phyloP scores from a whole-genome alignment of 2,888 invertebrate species.

The Ceramica pisi region DNA sequence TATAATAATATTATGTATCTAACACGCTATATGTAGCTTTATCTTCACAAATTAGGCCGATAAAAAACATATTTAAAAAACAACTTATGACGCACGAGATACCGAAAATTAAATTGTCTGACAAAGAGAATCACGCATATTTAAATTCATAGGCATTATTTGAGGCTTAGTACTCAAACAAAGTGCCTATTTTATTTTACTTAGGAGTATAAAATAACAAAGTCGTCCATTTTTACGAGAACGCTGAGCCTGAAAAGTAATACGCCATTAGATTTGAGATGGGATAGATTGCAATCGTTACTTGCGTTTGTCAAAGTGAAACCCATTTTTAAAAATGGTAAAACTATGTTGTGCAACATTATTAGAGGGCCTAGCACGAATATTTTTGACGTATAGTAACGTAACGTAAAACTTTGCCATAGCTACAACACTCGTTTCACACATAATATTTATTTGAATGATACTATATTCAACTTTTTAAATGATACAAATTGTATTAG shows the following conservation, averaged over 20 bases:
- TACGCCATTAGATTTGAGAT: conserved; percentile 50
- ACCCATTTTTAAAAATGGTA: background rate
- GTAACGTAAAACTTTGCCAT: too few relatives aligned
- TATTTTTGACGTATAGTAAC: too few relatives aligned
- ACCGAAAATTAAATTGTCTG: conserved; percentile 12
- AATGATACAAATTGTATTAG: too few relatives aligned
- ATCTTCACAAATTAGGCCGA: background rate
- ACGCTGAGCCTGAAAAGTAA: conserved; percentile 38
- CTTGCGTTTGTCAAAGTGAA: conserved; percentile 8
- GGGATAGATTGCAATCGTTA: conserved; percentile 52
- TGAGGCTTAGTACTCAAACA: conserved; percentile 35
- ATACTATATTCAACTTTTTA: too few relatives aligned
- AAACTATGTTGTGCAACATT: background rate
- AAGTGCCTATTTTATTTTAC: conserved; percentile 46
- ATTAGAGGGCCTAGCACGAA: too few relatives aligned
- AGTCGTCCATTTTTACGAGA: conserved; percentile 41
- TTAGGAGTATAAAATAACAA: conserved; percentile 39
- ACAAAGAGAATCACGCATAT: conserved; percentile 29
- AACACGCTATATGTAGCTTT: too few relatives aligned
- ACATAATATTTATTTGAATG: too few relatives aligned
- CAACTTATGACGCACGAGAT: background rate
- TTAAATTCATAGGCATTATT: conserved; percentile 48
- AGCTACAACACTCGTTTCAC: too few relatives aligned
- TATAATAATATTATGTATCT: too few relatives aligned
- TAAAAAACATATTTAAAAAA: conserved; percentile 1